A percentile compares a stretch with the other conserved stretches of the same genome.
Evolutionary conservation across 2,113 vertebrate species (phyloP).

Genomic region (Azemiops feae): DNA sequence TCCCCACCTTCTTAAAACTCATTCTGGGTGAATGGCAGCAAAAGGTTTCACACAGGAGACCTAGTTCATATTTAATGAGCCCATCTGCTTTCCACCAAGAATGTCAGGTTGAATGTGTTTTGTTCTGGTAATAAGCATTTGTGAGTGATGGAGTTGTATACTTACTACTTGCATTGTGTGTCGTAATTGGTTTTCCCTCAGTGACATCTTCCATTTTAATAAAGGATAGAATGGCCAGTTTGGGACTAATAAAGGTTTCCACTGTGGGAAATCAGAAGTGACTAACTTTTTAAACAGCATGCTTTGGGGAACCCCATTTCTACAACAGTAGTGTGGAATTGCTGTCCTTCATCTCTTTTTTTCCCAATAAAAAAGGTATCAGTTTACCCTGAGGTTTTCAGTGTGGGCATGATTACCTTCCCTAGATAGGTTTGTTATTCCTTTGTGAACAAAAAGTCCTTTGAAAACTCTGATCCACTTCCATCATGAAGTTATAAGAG

Average conservation of each 20-base stretch:
- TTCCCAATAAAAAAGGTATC: not conserved
- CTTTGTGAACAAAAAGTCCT: not conserved
- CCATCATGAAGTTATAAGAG: not conserved
- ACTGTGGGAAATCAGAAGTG: not conserved
- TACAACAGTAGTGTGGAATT: not conserved
- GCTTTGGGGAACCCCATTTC: not conserved
- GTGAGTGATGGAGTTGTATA: not conserved
- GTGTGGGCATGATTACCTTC: not conserved
- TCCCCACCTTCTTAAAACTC: not conserved
- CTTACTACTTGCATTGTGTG: not conserved
- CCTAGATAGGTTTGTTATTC: not conserved
- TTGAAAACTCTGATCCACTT: not conserved
- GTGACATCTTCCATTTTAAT: not conserved
- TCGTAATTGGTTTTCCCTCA: not conserved
- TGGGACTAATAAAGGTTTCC: not conserved
- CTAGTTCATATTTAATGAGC: not conserved
- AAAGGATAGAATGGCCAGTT: not conserved
- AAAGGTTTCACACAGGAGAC: not conserved
- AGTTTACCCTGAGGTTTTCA: not conserved
- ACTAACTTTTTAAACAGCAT: not conserved
- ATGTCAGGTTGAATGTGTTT: not conserved
- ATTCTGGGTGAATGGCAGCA: not conserved
- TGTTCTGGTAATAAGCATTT: not conserved
- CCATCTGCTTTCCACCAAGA: not conserved
- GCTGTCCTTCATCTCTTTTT: not conserved